A percentile compares a stretch with the other conserved stretches of the same genome.
Conservation (phyloP, 2,113 vertebrate genomes). For the Aldabrachelys gigantea region DNA sequence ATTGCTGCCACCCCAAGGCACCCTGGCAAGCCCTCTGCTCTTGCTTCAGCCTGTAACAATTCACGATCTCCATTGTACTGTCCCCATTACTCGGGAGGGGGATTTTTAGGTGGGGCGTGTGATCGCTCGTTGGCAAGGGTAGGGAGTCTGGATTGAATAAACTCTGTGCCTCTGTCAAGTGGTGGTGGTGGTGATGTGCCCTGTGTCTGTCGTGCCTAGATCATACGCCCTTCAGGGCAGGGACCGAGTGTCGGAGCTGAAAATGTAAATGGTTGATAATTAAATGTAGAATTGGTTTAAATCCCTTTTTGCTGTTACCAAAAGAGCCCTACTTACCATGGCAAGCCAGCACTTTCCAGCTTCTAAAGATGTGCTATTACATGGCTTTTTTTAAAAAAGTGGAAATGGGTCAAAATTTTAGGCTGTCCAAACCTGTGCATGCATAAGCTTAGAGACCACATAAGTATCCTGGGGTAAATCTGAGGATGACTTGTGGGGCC, state of each 20-base stretch:
- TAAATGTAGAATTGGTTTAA: background rate
- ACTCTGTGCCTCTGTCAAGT: background rate
- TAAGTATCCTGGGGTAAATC: background rate
- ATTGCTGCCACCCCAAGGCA: background rate
- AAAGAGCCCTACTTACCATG: background rate
- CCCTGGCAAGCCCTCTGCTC: no score
- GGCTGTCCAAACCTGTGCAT: background rate
- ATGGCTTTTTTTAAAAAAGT: background rate
- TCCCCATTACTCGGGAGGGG: background rate
- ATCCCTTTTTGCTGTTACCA: background rate
- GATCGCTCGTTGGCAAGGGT: background rate
- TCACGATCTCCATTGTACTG: background rate
- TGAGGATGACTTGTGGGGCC: background rate
- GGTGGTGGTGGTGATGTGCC: background rate
- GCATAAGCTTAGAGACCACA: background rate
- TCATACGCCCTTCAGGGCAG: rapidly evolving
- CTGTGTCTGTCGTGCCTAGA: background rate
- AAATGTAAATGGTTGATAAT: background rate
- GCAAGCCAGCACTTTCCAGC: background rate
- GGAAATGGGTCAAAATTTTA: background rate
- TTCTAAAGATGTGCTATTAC: background rate
- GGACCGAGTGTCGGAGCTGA: background rate
- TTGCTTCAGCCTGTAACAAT: background rate
- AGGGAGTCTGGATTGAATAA: background rate
- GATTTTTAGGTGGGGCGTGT: background rate